Evolutionary conservation across 30 jellyfish, hydroid and myxozoan species (phyloP).

Genomic region (Hydra vulgaris): DNA sequence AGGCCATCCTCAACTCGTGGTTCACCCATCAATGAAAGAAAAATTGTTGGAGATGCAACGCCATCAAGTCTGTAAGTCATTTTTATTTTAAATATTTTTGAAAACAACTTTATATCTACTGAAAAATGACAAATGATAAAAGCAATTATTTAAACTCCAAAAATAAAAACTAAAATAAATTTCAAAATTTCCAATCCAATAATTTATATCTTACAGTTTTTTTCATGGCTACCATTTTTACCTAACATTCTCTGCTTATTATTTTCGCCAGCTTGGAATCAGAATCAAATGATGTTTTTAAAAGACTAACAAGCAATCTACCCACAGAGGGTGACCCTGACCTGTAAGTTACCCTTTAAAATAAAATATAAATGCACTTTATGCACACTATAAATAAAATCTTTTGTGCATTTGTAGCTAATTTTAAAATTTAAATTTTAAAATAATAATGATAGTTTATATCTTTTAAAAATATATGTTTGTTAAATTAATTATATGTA

Average conservation of each 20-base stretch:
- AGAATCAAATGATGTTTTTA: slow-evolving; percentile 79
- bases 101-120: too few species aligned
- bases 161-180: not conserved
- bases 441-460: too few species aligned
- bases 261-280: slow-evolving; percentile 22
- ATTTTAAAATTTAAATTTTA: too few species aligned
- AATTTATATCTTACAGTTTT: not conserved
- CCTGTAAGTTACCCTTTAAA: slow-evolving; percentile 47
- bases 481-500: too few species aligned
- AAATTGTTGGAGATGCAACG: slow-evolving; percentile 9
- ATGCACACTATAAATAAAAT: too few species aligned
- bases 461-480: too few species aligned
- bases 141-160: too few species aligned
- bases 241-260: not conserved
- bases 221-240: not conserved
- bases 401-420: too few species aligned
- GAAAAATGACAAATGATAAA: too few species aligned
- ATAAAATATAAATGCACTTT: not conserved
- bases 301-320: slow-evolving; percentile 82
- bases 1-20: slow-evolving; percentile 38
- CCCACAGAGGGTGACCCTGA: slow-evolving; percentile 97
- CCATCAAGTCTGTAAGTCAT: not conserved
- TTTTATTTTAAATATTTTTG: not conserved
- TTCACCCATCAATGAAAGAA: slow-evolving; percentile 39
- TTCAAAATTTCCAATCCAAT: not conserved